Percentiles rank a stretch among this genome's conserved stretches.
Evolutionary conservation across 1,140 invertebrate genomes (phyloP).

Genomic region (Hestina assimilis): DNA sequence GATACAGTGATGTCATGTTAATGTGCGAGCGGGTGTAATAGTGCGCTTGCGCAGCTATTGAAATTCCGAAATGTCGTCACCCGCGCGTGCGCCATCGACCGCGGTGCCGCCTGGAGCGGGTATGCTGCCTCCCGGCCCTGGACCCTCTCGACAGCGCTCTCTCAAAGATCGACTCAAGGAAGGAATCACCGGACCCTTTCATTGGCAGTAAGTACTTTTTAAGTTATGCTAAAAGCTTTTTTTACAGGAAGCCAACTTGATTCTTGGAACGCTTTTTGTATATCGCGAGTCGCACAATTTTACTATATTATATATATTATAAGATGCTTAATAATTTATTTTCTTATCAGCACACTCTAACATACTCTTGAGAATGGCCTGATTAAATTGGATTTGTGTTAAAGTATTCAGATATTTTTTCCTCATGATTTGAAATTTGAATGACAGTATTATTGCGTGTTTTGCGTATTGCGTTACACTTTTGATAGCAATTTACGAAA

Average conservation of each 20-base stretch:
- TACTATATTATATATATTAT: not conserved
- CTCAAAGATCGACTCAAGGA: constrained; percentile 86
- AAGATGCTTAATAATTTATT: constrained; percentile 6
- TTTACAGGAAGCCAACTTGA: not conserved
- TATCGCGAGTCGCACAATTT: constrained; percentile 12
- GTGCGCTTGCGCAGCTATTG: constrained; percentile 34
- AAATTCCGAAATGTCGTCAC: constrained; percentile 57
- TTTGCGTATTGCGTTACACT: constrained; percentile 1
- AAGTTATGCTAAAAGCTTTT: constrained; percentile 18
- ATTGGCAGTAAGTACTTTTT: constrained; percentile 85
- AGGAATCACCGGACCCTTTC: constrained; percentile 85
- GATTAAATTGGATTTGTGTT: constrained; percentile 13
- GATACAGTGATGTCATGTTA: constrained; percentile 61
- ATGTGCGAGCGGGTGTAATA: constrained; percentile 47
- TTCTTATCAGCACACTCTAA: constrained; percentile 16
- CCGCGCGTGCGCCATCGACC: constrained; percentile 60
- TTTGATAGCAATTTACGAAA: constrained; percentile 4
- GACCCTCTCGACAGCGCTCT: constrained; percentile 81
- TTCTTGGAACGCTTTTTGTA: constrained; percentile 13
- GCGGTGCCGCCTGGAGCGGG: constrained; percentile 64
- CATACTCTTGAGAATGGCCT: constrained; percentile 18
- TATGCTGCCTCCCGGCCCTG: constrained; percentile 78
- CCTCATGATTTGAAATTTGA: not conserved
- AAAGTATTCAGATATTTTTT: constrained; percentile 5
- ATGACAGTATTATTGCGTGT: constrained; percentile 2